Evolutionary conservation across 2,797 vertebrate species (phyloP).

Genomic region (Centropyge bicolor): DNA sequence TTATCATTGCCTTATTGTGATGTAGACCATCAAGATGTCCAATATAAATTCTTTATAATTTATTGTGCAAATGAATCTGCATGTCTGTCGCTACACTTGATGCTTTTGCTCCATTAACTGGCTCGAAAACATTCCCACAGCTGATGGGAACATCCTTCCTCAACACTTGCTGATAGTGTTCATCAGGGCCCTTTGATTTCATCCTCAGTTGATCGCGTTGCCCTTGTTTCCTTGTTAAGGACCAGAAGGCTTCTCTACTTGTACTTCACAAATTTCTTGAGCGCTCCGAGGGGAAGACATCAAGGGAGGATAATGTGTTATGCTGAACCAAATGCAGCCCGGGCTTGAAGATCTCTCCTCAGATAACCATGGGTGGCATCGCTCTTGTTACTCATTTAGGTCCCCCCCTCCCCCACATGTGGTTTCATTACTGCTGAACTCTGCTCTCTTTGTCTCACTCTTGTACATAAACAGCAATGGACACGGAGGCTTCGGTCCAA

Average conservation of each 20-base stretch:
- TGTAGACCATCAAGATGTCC: neutral
- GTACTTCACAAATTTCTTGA: neutral
- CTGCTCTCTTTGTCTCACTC: neutral
- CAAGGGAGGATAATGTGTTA: neutral
- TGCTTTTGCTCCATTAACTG: neutral
- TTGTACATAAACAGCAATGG: neutral
- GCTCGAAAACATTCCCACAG: neutral
- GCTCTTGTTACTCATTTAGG: neutral
- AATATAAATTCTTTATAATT: no score
- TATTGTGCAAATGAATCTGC: no score
- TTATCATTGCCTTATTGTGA: neutral
- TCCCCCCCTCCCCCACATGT: neutral
- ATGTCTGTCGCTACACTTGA: no score
- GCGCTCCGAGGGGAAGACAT: neutral
- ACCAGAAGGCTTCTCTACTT: neutral
- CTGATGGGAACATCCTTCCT: neutral
- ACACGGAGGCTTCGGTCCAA: constrained; percentile 1
- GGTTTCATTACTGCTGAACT: constrained; percentile 2
- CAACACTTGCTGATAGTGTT: neutral
- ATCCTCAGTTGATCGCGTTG: neutral
- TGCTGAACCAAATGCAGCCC: neutral
- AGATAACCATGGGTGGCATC: neutral
- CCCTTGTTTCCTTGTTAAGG: neutral
- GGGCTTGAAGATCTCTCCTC: neutral
- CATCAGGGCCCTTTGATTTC: neutral